Percentiles rank a stretch among this genome's conserved stretches.
These are phyloP conservation scores for Chelonus insularis DNA, from an alignment of 1,140 invertebrate genomes.

Conservation along the genomic window DNA sequence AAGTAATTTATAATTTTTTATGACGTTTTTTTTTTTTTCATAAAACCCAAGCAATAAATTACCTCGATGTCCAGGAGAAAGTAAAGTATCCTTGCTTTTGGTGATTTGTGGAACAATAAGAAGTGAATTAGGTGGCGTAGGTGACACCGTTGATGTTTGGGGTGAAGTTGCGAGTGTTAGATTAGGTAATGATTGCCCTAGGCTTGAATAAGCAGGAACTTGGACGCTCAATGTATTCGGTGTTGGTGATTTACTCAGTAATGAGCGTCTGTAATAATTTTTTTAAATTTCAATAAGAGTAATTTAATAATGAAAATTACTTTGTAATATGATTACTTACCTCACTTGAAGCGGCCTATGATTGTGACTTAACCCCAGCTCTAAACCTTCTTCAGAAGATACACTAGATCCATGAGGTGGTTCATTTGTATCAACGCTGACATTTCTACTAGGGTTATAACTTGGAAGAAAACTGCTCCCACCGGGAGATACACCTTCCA, in stretches of 20 bases:
- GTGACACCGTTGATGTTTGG: slow-evolving; percentile 56
- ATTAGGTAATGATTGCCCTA: slow-evolving; percentile 76
- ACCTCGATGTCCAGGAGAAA: slow-evolving; percentile 60
- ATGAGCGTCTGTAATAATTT: slow-evolving; percentile 47
- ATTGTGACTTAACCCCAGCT: slow-evolving; percentile 47
- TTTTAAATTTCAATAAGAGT: no score
- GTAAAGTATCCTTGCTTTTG: slow-evolving; percentile 58
- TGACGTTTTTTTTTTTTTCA: not conserved
- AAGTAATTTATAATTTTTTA: slow-evolving; percentile 4
- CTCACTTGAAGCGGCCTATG: slow-evolving; percentile 51
- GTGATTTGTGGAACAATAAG: slow-evolving; percentile 58
- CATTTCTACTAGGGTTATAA: slow-evolving; percentile 59
- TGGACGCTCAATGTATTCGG: slow-evolving; percentile 78
- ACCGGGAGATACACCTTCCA: slow-evolving; percentile 66
- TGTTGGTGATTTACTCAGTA: slow-evolving; percentile 59
- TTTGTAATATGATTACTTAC: slow-evolving; percentile 31
- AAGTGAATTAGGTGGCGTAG: slow-evolving; percentile 57
- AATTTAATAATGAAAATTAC: not conserved
- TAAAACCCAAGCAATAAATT: slow-evolving; percentile 5
- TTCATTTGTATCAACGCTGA: slow-evolving; percentile 62
- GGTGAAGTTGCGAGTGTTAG: slow-evolving; percentile 64
- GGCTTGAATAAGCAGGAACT: slow-evolving; percentile 64
- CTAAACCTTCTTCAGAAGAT: slow-evolving; percentile 64
- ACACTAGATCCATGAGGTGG: slow-evolving; percentile 63
- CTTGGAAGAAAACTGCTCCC: slow-evolving; percentile 57